Percentiles rank a stretch among this genome's conserved stretches.
phyloP scores from a whole-genome alignment of 2,888 invertebrate species.

The Eilema depressum region DNA sequence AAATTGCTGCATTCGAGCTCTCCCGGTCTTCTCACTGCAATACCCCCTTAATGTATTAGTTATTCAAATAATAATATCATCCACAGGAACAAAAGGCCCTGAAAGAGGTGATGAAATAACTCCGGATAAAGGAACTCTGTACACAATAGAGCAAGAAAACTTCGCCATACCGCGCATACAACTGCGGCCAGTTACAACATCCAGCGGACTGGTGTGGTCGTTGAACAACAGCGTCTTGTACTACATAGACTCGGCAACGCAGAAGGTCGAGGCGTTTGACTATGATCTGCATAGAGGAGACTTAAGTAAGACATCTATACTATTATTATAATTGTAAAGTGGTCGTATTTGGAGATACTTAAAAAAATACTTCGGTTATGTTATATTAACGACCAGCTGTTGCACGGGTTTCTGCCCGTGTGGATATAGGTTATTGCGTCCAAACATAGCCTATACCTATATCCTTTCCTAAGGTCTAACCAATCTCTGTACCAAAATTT shows the following conservation, averaged over 20 bases:
- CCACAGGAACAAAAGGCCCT: constrained; percentile 88
- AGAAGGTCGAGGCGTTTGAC: constrained; percentile 89
- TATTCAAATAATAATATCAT: not conserved
- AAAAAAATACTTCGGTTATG: no score
- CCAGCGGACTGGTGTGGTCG: constrained; percentile 92
- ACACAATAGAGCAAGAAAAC: constrained; percentile 76
- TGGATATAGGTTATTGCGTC: no score
- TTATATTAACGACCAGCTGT: no score
- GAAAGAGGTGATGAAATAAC: constrained; percentile 81
- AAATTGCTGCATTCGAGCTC: no score
- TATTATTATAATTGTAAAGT: no score
- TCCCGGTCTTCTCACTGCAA: no score
- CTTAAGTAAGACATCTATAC: constrained; percentile 59
- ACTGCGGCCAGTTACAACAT: constrained; percentile 86
- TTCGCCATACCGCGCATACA: constrained; percentile 58
- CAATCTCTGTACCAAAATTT: no score
- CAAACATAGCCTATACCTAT: no score
- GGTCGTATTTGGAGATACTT: no score
- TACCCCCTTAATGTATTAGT: no score
- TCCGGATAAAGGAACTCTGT: constrained; percentile 86
- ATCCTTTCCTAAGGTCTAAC: no score
- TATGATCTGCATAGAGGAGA: constrained; percentile 82
- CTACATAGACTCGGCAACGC: constrained; percentile 91
- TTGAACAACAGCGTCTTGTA: constrained; percentile 89
- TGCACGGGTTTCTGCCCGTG: no score